Evolutionary conservation across 2,797 vertebrate species (phyloP).

Genomic region (Pseudomugil gertrudae): DNA sequence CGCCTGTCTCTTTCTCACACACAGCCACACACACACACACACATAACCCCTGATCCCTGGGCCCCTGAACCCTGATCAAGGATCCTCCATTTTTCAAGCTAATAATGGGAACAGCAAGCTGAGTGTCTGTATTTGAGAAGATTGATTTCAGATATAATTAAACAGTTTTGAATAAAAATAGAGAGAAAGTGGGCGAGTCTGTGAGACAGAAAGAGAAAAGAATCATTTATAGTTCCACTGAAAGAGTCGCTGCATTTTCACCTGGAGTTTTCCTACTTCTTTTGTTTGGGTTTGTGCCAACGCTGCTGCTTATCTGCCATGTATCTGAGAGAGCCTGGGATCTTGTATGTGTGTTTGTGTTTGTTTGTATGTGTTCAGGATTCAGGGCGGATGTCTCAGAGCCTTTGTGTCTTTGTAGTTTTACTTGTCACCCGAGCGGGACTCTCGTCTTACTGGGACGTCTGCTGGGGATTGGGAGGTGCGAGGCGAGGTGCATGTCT

Average conservation of each 20-base stretch:
- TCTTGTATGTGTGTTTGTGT: not conserved
- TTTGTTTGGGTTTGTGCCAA: not conserved
- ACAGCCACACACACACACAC: slow-evolving; percentile 7
- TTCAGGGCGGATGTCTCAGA: slow-evolving; percentile 21
- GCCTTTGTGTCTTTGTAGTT: slow-evolving; percentile 37
- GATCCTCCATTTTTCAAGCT: slow-evolving; percentile 52
- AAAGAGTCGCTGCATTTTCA: slow-evolving; percentile 15
- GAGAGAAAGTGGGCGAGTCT: not conserved
- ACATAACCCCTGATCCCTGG: slow-evolving; percentile 1
- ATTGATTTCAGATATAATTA: slow-evolving; percentile 51
- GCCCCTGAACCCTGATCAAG: slow-evolving; percentile 16
- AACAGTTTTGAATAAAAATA: slow-evolving; percentile 33
- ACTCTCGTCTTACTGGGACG: slow-evolving; percentile 36
- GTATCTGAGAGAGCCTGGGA: not conserved
- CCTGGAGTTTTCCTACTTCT: slow-evolving; percentile 29
- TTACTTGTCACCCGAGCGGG: slow-evolving; percentile 35
- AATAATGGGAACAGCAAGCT: slow-evolving; percentile 28
- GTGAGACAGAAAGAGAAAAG: not conserved
- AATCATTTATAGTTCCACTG: slow-evolving; percentile 34
- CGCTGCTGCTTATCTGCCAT: slow-evolving; percentile 8
- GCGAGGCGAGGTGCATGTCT: slow-evolving; percentile 47
- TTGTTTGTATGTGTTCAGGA: not conserved
- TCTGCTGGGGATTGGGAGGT: slow-evolving; percentile 52
- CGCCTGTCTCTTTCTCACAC: slow-evolving; percentile 5
- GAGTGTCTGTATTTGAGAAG: slow-evolving; percentile 32